phyloP scores from a whole-genome alignment of 2,888 invertebrate genomes.

The Phanerotoma sp. region DNA sequence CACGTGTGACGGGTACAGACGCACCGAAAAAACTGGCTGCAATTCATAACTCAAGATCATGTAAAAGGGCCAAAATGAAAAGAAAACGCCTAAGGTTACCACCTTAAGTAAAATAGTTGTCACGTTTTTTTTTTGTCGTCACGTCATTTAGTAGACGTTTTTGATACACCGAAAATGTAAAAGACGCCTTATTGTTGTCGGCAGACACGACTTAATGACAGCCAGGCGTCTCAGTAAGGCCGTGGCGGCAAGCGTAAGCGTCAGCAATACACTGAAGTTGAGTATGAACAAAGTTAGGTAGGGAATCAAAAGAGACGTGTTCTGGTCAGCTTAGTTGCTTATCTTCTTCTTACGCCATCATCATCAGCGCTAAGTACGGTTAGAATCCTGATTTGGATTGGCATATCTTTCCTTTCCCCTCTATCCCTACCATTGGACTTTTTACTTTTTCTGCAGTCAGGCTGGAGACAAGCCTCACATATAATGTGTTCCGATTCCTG shows the following conservation, averaged over 20 bases:
- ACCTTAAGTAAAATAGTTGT: too few species aligned
- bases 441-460: too few species aligned
- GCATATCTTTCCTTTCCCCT: too few species aligned
- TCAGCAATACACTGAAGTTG: background rate
- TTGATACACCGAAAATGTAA: too few species aligned
- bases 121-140: too few species aligned
- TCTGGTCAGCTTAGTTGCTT: slow-evolving; percentile 2
- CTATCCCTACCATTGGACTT: too few species aligned
- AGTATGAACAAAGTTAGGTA: background rate
- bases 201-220: background rate
- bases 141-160: too few species aligned
- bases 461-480: too few species aligned
- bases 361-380: slow-evolving; percentile 22
- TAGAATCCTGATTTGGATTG: slow-evolving; percentile 16
- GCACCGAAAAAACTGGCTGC: slow-evolving; percentile 6
- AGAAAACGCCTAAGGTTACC: too few species aligned
- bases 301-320: background rate
- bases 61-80: slow-evolving; percentile 37
- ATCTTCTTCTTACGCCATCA: slow-evolving; percentile 17
- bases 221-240: slow-evolving; percentile 9
- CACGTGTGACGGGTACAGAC: slow-evolving; percentile 1
- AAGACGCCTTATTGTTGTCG: background rate
- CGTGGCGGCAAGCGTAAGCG: background rate
- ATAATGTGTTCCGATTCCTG: too few species aligned
- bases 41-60: slow-evolving; percentile 34